A percentile compares a stretch with the other conserved stretches of the same genome.
Evolutionary conservation across 2,113 vertebrate genomes (phyloP).

Genomic region (Upupa epops): DNA sequence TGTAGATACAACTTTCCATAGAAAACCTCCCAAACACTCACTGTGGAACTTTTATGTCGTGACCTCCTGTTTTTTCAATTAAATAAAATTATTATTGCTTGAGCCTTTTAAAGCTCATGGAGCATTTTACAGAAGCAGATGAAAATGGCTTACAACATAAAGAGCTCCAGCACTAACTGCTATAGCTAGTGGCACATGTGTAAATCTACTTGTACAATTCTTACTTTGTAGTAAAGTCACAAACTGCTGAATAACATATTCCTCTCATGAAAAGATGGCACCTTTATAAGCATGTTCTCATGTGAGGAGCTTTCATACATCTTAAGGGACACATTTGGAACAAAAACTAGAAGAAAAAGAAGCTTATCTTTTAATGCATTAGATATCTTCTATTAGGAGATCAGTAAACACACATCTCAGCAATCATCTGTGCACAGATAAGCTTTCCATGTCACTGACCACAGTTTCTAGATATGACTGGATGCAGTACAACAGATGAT

Average conservation of each 20-base stretch:
- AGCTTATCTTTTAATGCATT: not conserved
- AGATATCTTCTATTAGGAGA: not conserved
- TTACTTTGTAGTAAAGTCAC: not conserved
- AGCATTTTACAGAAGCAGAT: not conserved
- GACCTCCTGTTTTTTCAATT: not conserved
- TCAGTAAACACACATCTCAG: not conserved
- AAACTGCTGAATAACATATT: not conserved
- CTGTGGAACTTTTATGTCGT: not conserved
- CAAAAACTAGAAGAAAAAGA: conserved; percentile 24
- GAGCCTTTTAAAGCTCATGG: not conserved
- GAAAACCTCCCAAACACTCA: not conserved
- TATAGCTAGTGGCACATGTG: rapidly evolving
- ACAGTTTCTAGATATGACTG: not conserved
- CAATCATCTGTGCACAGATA: not conserved
- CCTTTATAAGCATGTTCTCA: not conserved
- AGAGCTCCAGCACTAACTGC: not conserved
- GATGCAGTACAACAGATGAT: not conserved
- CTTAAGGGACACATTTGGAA: not conserved
- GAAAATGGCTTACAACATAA: not conserved
- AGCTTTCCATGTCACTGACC: not conserved
- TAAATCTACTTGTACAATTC: not conserved
- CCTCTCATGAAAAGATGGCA: conserved; percentile 6
- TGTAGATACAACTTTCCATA: not conserved
- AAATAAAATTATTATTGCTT: not conserved
- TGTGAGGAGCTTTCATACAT: not conserved